Base-by-base conservation (phyloP, 2,113 vertebrate species). In the Brachyhypopomus gauderio region DNA sequence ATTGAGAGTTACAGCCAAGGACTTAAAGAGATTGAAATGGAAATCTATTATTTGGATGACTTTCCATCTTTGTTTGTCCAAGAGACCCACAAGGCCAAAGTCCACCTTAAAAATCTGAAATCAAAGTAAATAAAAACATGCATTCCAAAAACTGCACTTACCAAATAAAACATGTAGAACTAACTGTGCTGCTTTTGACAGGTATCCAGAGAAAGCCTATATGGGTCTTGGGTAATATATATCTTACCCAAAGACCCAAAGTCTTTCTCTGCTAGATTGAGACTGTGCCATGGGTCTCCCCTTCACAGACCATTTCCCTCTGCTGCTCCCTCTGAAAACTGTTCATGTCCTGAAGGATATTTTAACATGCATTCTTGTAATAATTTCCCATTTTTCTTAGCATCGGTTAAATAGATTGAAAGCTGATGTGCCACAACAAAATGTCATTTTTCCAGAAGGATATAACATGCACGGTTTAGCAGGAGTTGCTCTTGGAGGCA, bases 11-110 rank as follows among this genome's bases (percentile, higher is more conserved):
- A 81, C 80, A 1, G 80, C 72, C 72, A 81, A 75, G 1, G 80
- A 81, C 22, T 81, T 81, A 64, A 72, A 81, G 41, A 81, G 76
- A 34, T 76, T 81, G 9, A 72, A 81, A 76, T 81, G 80, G 20
- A 72, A 81, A 30, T 81, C 80, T 63, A 81, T 75, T 70, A 72
- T 75, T 70, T 81, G 80, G 36, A 81, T 81, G 52, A 56, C 64
- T 27, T 76, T 81, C 72, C 80, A 81, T 45, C 70, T 81, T 45
- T 75, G 80, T 27, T 48, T 76, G 52, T 81, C 80, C 72, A 81
- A 76, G 69, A 30, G 72, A 41, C 75, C 72, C 12, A 72, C 80
- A 75, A 59, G 63, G 27, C 79, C 79, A 9, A 81, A 52, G 23
- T 69, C 72, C 17, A 81, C 80, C 80, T 81, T 70, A 67, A 81